These are phyloP conservation scores for Mycogona germanica DNA, from an alignment of 2,888 invertebrate species.

Conservation along the genomic window DNA sequence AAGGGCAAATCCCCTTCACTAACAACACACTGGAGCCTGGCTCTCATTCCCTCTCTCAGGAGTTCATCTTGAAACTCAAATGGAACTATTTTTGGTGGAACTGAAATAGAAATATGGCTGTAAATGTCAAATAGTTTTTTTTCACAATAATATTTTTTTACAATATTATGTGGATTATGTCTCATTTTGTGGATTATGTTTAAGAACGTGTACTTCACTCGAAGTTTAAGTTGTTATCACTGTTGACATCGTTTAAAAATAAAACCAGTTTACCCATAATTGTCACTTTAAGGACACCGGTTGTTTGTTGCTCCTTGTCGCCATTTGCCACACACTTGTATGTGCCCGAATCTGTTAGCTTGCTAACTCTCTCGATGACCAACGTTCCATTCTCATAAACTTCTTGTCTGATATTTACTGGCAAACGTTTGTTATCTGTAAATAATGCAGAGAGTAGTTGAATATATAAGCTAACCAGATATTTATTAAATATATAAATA, in stretches of 20 bases:
- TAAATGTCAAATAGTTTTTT: background rate
- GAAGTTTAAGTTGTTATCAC: background rate
- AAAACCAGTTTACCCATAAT: background rate
- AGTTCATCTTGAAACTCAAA: slow-evolving; percentile 11
- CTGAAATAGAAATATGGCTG: slow-evolving; percentile 5
- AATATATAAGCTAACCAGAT: too few species aligned
- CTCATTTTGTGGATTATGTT: background rate
- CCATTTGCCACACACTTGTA: slow-evolving; percentile 7
- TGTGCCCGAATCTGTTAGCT: slow-evolving; percentile 8
- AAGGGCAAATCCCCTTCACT: slow-evolving; percentile 68
- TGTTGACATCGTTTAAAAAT: background rate
- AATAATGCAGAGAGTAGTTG: background rate
- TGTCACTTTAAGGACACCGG: background rate
- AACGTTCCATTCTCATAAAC: slow-evolving; percentile 12
- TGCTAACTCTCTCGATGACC: background rate
- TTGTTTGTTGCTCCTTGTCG: background rate
- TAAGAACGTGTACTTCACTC: background rate
- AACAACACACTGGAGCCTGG: slow-evolving; percentile 66
- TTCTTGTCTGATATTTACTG: background rate
- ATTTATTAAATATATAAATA: too few species aligned
- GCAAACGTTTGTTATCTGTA: slow-evolving; percentile 5
- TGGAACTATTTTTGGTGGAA: slow-evolving; percentile 2
- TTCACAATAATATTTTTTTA: background rate
- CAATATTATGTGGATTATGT: background rate
- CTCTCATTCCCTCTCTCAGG: slow-evolving; percentile 66